phyloP scores from a whole-genome alignment of 2,797 vertebrate genomes.

The Microctenopoma lineatum region DNA sequence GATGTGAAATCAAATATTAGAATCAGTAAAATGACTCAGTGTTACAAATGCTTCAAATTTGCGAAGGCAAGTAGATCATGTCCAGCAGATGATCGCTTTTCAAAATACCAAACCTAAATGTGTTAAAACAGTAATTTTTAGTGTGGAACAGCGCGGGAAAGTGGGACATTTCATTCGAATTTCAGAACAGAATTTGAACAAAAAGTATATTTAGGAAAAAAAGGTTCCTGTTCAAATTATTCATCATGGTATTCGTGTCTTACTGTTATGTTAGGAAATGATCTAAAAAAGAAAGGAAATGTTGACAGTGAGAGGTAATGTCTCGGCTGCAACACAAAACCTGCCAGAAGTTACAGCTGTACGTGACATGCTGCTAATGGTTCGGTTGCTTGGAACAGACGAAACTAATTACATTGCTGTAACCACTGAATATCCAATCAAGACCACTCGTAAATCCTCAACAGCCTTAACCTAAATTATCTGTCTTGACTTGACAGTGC shows the following conservation, averaged over 20 bases:
- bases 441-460: slow-evolving; percentile 32
- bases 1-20: no score
- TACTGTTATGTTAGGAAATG: neutral
- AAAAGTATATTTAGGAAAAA: neutral
- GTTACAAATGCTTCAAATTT: no score
- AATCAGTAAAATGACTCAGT: neutral
- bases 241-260: no score
- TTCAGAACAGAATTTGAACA: no score
- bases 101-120: no score
- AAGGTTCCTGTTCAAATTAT: neutral
- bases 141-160: neutral
- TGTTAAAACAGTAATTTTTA: neutral
- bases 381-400: slow-evolving; percentile 10
- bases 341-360: no score
- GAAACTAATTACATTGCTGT: slow-evolving; percentile 22
- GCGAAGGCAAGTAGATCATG: no score
- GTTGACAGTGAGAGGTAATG: neutral
- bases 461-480: slow-evolving; percentile 29
- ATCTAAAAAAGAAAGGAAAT: neutral
- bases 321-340: neutral
- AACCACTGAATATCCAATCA: slow-evolving; percentile 33
- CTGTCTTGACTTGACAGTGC: slow-evolving; percentile 3
- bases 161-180: no score
- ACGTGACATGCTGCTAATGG: slow-evolving; percentile 13
- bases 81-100: no score